Base-by-base conservation (phyloP, 2,797 vertebrate genomes). In the Sebastes baramenuke region DNA sequence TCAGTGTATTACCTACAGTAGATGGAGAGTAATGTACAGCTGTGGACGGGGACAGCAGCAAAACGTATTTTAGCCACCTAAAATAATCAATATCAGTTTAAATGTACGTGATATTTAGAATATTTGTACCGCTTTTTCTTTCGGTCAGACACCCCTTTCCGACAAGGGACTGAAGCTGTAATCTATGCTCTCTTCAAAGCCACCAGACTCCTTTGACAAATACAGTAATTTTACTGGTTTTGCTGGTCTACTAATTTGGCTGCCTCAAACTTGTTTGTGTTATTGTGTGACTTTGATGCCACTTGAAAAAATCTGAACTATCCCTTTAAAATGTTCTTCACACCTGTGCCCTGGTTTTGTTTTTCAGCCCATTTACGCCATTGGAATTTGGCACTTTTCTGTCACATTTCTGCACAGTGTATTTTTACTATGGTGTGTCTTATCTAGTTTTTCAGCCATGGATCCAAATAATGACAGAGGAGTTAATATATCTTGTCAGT, bases 331-430 rank as follows among this genome's bases (percentile, higher is more conserved):
- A 9, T 27, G 56, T 27, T 16, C 6, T 27, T 67, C 60, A 74
- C 55, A 72, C 72, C 74, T 61, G 67, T 61, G 62, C 49, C 20
- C 24, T 59, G 46, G 14, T 59, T 71, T 64, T 74, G 38, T 75
- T 70, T 77, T 65, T 62, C 30, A 5, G 61, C 8, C 55, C 16
- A 25, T 72, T 52, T 30, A 25, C 77, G 42, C 73, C 27, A 36
- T 22, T 27, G 73, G 74, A 82, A 80, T 67, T 29, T 69, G 38
- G 4, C n/a, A 30, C 66, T 13, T 79, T 68, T 34, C 38, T 24
- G 56, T 67, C 65, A 66, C 30, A 73, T 64, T 14, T 27, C 6
- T 71, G 30, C 13, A 52, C 25, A 0, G 32, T 36, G 20, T 22
- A 5, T 27, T 20, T 11, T 80, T 60, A 9, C 18, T 13, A 4